phyloP scores from a whole-genome alignment of 1,140 invertebrate genomes.

The Drosophila willistoni region DNA sequence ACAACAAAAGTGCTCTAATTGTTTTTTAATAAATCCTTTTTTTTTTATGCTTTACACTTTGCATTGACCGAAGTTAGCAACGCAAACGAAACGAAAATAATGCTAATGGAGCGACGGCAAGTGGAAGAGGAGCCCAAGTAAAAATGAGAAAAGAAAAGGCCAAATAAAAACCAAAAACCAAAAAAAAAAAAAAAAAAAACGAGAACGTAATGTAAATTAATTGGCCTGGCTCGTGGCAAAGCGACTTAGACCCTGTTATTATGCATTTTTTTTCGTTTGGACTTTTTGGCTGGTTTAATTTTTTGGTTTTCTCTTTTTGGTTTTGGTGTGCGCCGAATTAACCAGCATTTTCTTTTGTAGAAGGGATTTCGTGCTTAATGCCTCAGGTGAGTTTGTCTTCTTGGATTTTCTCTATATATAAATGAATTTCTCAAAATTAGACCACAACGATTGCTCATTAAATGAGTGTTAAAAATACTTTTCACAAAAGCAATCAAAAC shows the following conservation, averaged over 20 bases:
- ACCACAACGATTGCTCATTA: no score
- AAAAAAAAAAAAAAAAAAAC: neutral
- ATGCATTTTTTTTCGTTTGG: constrained; percentile 2
- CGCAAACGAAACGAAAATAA: constrained; percentile 15
- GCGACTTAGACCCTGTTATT: constrained; percentile 37
- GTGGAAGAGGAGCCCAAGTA: constrained; percentile 12
- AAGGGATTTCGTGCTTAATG: neutral
- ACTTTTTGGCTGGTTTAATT: neutral
- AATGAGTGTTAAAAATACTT: no score
- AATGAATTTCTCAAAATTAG: no score
- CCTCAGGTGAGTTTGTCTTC: neutral
- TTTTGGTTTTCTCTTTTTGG: neutral
- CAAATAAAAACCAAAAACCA: constrained; percentile 24
- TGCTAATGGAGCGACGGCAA: no score
- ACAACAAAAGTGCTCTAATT: constrained; percentile 61
- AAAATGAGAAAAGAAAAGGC: constrained; percentile 15
- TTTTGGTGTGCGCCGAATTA: neutral
- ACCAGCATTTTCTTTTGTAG: constrained; percentile 4
- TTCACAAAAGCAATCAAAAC: no score
- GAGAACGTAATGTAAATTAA: constrained; percentile 67
- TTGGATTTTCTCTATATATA: neutral
- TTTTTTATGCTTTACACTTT: constrained; percentile 3
- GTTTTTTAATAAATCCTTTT: constrained; percentile 61
- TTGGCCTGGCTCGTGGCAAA: constrained; percentile 49
- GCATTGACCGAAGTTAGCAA: constrained; percentile 6